Evolutionary conservation across 2,888 invertebrate species (phyloP), one percentile per base, ranked within the genome.

Genomic region (Trichacis sp.): DNA sequence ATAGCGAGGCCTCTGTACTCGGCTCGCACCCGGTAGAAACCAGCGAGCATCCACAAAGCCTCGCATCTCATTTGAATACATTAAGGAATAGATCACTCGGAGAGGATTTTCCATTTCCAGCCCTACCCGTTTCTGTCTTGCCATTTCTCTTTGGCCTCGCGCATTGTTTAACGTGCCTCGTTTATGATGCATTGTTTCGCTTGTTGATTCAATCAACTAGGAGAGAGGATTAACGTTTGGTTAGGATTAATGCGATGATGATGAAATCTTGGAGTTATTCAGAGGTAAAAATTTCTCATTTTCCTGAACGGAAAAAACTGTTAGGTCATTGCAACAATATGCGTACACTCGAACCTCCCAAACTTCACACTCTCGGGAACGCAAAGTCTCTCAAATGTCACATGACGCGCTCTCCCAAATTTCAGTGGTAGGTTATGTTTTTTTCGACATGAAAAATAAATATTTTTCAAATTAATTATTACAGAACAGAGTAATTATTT

Each of bases 51-150:
- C 66, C 61, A 48, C 68, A 61, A 60, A 68, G 66, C 72, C 47
- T 72, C 63, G 72, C 71, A 72, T 75, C 68, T 74, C 75, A 74
- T 75, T 75, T 75, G 62, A 75, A 73, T 73, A 66, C 70, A 75
- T 75, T 71, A 72, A 72, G 70, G 69, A 73, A 67, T 69, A 72
- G 73, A 75, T 73, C 68, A 55, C 59, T 56, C 48, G 15, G 66
- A 53, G 45, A 59, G 57, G 49, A 45, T 45, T 50, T n/a, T 9
- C 50, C 24, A 48, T 48, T 48, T 48, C 9, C 46, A 46, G 14
- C 18, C 56, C 14, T 17, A 17, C 42, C 55, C 18, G 2, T 18
- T 30, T 12, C 43, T 19, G 1, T 30, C 45, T 42, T 30, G 9
- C 18, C 15, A 24, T 17, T 11, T 24, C 48, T 40, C 20, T 20